Conservation (phyloP, 23 tunicate genomes). For the Diplosoma virens region DNA sequence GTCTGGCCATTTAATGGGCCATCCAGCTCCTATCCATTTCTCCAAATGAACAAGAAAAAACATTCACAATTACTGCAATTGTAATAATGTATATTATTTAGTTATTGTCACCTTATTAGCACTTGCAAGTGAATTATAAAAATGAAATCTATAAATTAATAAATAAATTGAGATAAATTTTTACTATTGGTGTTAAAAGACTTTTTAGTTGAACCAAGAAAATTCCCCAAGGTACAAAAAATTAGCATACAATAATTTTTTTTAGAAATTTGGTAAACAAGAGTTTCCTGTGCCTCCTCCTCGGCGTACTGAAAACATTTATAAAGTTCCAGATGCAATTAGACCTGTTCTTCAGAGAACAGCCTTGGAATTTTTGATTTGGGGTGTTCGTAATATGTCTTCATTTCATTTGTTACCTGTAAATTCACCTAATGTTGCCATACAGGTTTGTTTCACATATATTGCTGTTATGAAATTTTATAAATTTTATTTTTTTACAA, state of each 20-base stretch:
- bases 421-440: conserved; percentile 60
- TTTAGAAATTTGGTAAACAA: conserved; percentile 59
- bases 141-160: too few relatives aligned
- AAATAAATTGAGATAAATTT: too few relatives aligned
- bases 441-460: conserved; percentile 36
- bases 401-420: conserved; percentile 65
- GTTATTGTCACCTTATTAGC: too few relatives aligned
- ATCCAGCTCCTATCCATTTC: too few relatives aligned
- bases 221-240: too few relatives aligned
- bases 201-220: too few relatives aligned
- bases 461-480: not conserved
- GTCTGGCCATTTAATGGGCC: too few relatives aligned
- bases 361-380: conserved; percentile 66
- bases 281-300: conserved; percentile 66
- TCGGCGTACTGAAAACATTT: conserved; percentile 28
- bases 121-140: too few relatives aligned
- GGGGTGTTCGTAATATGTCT: conserved; percentile 89
- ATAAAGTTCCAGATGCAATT: conserved; percentile 74
- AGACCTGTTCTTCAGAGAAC: conserved; percentile 81
- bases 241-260: not conserved
- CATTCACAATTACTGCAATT: too few relatives aligned
- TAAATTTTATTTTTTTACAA: not conserved
- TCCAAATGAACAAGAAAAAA: too few relatives aligned
- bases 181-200: too few relatives aligned
- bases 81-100: too few relatives aligned